Base-by-base conservation (phyloP, 1,140 invertebrate species). In the Bicyclus anynana region DNA sequence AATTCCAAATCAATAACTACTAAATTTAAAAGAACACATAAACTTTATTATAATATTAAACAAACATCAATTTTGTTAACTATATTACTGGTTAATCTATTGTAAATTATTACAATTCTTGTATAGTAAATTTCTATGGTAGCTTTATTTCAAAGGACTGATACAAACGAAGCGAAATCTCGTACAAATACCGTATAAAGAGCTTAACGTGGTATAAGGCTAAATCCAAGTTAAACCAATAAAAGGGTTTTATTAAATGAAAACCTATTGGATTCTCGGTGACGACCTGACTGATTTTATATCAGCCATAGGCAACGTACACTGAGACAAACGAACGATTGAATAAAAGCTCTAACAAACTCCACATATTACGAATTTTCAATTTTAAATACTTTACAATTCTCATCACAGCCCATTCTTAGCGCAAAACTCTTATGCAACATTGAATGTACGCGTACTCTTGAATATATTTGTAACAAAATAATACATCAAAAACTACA, bases 171-270 rank as follows among this genome's bases (percentile, higher is more conserved):
- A 62, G 55, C 38, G 53, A 23, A 23, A 23, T 23, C 23, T 48
- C 47, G 55, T 56, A 55, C 62, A 59, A 66, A 62, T 53, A 53
- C 54, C 59, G 65, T 47, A 59, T 70, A 70, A 70, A 70, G 65
- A 52, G 68, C 68, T 70, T 75, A 80, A 69, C 71, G 56, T 59
- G 57, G 63, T 71, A 72, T 74, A 81, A 79, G 77, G 69, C 67
- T 78, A 82, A 87, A 84, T 83, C 82, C 78, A 57, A 78, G 70
- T 77, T 87, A 87, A 87, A 84, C 84, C 84, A 84, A 87, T 85
- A 84, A 87, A 85, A 83, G 79, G 84, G 76, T 84, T 86, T 79
- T 78, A 82, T 83, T 84, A 80, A 83, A 85, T 81, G 80, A 84
- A 85, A 84, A 83, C 78, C 84, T 84, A 87, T 84, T 76, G 81